A percentile compares a stretch with the other conserved stretches of the same genome.
Evolutionary conservation across 37 sponge, comb jelly and placozoan species (phyloP).

Genomic region (Hormiphora californensis): DNA sequence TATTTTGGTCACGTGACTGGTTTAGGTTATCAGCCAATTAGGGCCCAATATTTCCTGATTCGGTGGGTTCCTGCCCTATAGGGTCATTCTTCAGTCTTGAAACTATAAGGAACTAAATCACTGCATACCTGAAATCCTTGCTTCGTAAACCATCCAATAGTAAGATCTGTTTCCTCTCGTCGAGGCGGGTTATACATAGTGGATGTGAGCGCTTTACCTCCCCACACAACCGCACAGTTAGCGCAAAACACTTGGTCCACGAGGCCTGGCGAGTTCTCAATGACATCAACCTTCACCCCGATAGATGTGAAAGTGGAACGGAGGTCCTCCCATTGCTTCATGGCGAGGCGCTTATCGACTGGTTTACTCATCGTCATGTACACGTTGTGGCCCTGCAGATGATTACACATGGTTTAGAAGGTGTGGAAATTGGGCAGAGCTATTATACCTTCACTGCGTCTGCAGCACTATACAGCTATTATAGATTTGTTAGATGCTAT

Average conservation of each 20-base stretch:
- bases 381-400: conserved; percentile 45
- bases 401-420: no score
- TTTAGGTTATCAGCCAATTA: no score
- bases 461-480: no score
- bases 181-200: neutral
- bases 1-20: no score
- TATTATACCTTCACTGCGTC: no score
- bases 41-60: no score
- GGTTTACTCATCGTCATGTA: conserved; percentile 42
- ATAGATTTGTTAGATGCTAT: no score
- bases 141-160: conserved; percentile 1
- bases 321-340: conserved; percentile 14
- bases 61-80: no score
- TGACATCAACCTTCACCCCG: conserved; percentile 9
- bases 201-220: conserved; percentile 1
- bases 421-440: no score
- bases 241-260: conserved; percentile 52
- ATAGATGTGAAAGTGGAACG: neutral
- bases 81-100: no score
- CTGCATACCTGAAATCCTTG: neutral
- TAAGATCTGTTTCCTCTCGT: neutral
- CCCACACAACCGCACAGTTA: conserved; percentile 36
- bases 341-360: neutral
- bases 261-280: conserved; percentile 8
- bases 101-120: no score